Base-by-base conservation (phyloP, 2,797 vertebrate species). In the Nannoperca obscura region DNA sequence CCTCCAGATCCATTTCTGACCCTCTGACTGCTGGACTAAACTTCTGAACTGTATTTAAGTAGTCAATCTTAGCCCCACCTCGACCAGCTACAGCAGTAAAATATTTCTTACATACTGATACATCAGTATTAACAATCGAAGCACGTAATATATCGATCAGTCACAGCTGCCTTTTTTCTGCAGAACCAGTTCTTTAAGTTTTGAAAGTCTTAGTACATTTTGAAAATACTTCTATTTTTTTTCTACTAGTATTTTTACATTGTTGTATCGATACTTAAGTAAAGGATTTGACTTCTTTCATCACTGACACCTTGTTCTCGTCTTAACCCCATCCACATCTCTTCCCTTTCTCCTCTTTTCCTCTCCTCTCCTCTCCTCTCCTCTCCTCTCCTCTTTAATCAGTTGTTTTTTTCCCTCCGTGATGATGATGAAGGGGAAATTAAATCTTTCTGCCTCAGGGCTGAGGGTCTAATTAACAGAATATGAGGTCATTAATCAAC, bases 401-500 rank as follows among this genome's bases (percentile, higher is more conserved):
- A 91, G 89, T 82, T 80, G 93, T 94, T 95, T 95, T 94, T 93
- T 94, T 93, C 42, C 67, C 36, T 63, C 66, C 89, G 91, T 93
- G 93, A 94, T 96, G 95, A 95, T 96, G 93, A 93, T 95, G 95
- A 93, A 93, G 93, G 92, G 94, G 95, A 96, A 97, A 96, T 96
- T 95, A 96, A 96, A 96, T 95, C 93, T 93, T 96, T 97, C 85
- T 92, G 91, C 93, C 91, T 90, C 71, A 65, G 88, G 93, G 90
- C 91, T 88, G 91, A 89, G 90, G 90, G 91, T 93, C 94, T 96
- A 98, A 98, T 99, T 98, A 99, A 96, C 96, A 95, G 92, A 94
- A 96, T 95, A 96, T 97, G 96, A 97, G 96, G 96, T 97, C 96
- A 97, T 99, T 99, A 97, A 98, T 98, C 96, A 97, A 95, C 79